A percentile compares a stretch with the other conserved stretches of the same genome.
These are phyloP conservation scores for Nothoprocta perdicaria DNA, from an alignment of 2,113 vertebrate species.

Conservation along the genomic window DNA sequence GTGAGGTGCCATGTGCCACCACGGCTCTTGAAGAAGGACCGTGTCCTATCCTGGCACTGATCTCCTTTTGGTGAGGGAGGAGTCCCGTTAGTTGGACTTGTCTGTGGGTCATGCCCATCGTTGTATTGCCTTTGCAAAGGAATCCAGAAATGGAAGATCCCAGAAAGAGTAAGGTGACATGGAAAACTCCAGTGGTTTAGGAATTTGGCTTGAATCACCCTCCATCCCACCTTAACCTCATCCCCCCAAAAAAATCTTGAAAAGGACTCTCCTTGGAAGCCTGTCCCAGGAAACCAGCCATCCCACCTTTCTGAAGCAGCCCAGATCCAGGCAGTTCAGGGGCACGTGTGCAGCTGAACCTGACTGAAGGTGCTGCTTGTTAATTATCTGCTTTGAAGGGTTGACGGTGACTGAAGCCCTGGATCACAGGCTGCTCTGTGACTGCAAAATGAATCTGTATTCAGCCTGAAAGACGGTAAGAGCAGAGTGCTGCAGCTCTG, in stretches of 20 bases:
- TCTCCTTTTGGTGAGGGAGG: background rate
- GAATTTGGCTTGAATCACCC: background rate
- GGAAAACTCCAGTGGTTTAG: background rate
- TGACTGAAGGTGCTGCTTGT: background rate
- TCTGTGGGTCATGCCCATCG: background rate
- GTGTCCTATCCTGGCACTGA: background rate
- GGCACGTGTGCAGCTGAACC: accelerated
- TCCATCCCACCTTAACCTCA: background rate
- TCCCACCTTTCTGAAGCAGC: background rate
- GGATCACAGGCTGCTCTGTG: background rate
- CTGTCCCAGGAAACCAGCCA: background rate
- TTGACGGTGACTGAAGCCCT: background rate
- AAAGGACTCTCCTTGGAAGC: background rate
- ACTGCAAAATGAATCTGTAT: background rate
- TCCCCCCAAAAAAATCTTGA: accelerated
- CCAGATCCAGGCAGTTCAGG: background rate
- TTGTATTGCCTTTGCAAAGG: background rate
- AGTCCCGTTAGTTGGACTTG: background rate
- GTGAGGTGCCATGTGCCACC: too few relatives aligned
- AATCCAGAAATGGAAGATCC: background rate
- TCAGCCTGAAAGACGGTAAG: background rate
- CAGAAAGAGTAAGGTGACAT: background rate
- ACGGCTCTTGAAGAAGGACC: background rate
- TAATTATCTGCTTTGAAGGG: background rate
- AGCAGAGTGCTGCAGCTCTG: background rate